Conservation (phyloP, 92 coral and sea anemone species). For the Heteractis magnifica region DNA sequence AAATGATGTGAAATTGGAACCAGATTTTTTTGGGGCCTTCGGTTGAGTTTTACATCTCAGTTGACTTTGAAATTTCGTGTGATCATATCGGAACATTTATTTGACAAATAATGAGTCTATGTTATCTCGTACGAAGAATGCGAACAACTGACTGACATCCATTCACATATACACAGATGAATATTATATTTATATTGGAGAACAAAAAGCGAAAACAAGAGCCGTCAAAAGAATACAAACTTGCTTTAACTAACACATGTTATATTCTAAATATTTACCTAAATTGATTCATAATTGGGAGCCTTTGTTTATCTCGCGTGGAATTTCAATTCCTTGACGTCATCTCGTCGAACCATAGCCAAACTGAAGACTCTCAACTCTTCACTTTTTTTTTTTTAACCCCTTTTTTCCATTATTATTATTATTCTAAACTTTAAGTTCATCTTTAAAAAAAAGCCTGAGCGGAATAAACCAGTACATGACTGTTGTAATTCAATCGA, state of each 20-base stretch:
- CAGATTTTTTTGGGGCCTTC: not conserved
- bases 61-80: not conserved
- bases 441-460: not conserved
- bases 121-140: not conserved
- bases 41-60: not conserved
- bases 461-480: not conserved
- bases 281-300: not conserved
- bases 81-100: not conserved
- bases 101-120: not conserved
- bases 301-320: slow-evolving; percentile 9
- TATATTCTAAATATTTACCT: slow-evolving; percentile 6
- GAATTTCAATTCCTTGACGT: slow-evolving; percentile 15
- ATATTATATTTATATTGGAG: slow-evolving; percentile 2
- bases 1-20: slow-evolving; percentile 1
- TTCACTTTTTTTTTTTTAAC: not conserved
- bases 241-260: not conserved
- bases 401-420: not conserved
- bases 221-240: not conserved
- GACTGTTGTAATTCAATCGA: not conserved
- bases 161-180: not conserved
- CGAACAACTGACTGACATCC: not conserved
- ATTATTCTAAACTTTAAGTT: not conserved
- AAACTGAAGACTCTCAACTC: not conserved
- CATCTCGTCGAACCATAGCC: not conserved
- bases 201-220: not conserved